Base-by-base conservation (phyloP, 2,797 vertebrate genomes). In the Rhinogobio ventralis region DNA sequence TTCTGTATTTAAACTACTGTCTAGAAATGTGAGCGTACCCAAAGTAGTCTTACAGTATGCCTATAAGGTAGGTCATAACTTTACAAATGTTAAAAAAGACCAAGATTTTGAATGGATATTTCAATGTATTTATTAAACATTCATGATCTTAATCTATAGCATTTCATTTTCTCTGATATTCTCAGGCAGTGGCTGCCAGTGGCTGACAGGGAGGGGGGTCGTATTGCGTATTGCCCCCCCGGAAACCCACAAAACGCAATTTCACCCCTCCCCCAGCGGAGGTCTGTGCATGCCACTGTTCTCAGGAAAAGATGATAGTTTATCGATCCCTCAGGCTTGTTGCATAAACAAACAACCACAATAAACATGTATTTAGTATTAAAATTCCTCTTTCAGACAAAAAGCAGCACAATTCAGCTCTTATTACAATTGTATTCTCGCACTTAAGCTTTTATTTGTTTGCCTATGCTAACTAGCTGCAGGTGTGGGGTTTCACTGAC, bases 401-500 rank as follows among this genome's bases (percentile, higher is more conserved):
- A 53, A 84, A 71, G 79, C 81, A 76, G 72, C 66, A 86, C 73
- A 76, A 78, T 78, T 80, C 71, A 78, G 76, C 73, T 87, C 83
- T 79, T 68, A 78, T 71, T 80, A 53, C 69, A 85, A 67, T 86
- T 45, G 42, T 49, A 60, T 33, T 67, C 83, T 68, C 7, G 75
- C 49, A 36, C 73, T 85, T 42, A 49, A 72, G 79, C 72, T 62
- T 77, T 83, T 75, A 81, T 83, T 86, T 62, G 76, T 42, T 51
- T 79, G 7, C 2, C 7, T 20, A 23, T 62, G 30, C 17, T 80
- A 51, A 86, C 83, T 87, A 68, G 46, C 75, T 75, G 82, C 85
- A 88, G 85, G 79, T 88, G 87, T 84, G 89, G 88, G 89, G 87
- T 88, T 89, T 89, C 83, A 57, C 53, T 19, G 49, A 84, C 82